Conservation (phyloP, 35 echinoderm and acorn worm species). For the Lytechinus variegatus region DNA sequence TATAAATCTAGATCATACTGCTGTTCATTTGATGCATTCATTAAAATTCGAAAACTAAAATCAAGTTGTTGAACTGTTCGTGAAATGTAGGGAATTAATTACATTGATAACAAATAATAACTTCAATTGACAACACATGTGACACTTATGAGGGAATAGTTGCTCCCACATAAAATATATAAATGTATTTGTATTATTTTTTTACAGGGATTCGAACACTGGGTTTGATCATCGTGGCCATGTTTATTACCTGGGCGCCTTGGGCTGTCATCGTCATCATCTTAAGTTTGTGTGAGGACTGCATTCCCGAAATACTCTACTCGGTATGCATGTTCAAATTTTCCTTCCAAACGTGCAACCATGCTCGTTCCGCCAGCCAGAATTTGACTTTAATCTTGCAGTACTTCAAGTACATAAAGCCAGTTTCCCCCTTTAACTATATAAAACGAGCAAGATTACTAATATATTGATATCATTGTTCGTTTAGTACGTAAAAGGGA, state of each 20-base stretch:
- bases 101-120: too few species aligned
- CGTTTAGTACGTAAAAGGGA: too few species aligned
- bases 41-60: background rate
- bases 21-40: background rate
- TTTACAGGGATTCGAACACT: constrained; percentile 31
- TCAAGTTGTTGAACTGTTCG: background rate
- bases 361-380: too few species aligned
- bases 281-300: constrained; percentile 44
- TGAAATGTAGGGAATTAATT: background rate
- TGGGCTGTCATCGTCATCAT: constrained; percentile 57
- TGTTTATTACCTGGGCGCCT: constrained; percentile 52
- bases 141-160: background rate
- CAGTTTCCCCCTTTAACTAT: too few species aligned
- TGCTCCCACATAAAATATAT: background rate
- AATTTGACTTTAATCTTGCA: too few species aligned
- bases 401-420: too few species aligned
- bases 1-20: too few species aligned
- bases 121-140: background rate
- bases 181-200: background rate
- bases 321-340: constrained; percentile 11
- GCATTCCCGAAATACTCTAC: constrained; percentile 39
- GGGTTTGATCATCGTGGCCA: constrained; percentile 34
- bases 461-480: too few species aligned
- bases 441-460: too few species aligned
- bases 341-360: too few species aligned